phyloP scores from a whole-genome alignment of 2,797 vertebrate species.

The Pipistrellus nathusii region DNA sequence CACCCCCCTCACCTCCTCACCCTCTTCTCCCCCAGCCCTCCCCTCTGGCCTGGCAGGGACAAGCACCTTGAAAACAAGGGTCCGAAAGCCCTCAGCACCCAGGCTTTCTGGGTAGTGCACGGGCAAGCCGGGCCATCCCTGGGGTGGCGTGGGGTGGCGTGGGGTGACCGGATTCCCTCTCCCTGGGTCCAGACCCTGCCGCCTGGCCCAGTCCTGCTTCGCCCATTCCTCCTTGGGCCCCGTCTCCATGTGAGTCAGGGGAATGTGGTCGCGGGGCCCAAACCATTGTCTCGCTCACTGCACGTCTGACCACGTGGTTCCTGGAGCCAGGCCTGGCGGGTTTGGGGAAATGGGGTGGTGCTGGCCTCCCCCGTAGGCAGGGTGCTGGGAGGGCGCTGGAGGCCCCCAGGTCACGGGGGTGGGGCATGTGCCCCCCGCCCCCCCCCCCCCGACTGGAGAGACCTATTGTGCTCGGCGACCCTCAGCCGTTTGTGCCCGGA shows the following conservation, averaged over 20 bases:
- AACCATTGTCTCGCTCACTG: slow-evolving; percentile 71
- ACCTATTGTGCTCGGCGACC: slow-evolving; percentile 47
- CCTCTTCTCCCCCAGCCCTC: neutral
- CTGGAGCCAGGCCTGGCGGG: neutral
- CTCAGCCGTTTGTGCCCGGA: too few species aligned
- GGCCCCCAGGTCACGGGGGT: neutral
- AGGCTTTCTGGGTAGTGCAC: neutral
- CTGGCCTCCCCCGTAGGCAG: neutral
- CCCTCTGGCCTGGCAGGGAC: neutral
- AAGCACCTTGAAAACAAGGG: neutral
- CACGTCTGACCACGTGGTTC: slow-evolving; percentile 69
- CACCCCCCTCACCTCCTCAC: accelerated
- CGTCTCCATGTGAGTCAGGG: neutral
- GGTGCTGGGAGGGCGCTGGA: neutral
- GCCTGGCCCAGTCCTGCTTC: neutral
- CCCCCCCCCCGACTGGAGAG: neutral
- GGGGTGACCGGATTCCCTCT: neutral
- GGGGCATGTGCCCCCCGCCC: neutral
- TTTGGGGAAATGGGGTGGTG: neutral
- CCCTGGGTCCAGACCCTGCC: neutral
- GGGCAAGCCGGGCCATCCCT: neutral
- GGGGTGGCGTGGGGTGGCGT: neutral
- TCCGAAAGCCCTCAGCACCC: neutral
- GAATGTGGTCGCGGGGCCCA: neutral
- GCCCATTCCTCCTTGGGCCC: neutral